Conservation (phyloP, 30 jellyfish, hydroid and myxozoan genomes). For the Clytia hemisphaerica region DNA sequence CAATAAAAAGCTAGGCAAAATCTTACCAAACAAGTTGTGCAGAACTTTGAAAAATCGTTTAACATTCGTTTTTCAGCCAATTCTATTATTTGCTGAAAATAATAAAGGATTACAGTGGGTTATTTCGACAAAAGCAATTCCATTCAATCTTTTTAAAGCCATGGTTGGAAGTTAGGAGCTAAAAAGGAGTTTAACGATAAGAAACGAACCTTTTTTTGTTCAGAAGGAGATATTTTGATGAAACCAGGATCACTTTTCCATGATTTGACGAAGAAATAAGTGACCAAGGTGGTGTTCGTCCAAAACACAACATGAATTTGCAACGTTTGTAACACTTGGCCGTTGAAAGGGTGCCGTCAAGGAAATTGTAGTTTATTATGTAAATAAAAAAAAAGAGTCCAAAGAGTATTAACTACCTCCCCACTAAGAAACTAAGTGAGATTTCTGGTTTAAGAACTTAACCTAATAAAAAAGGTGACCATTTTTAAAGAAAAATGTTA, state of each 20-base stretch:
- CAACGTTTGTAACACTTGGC: no score
- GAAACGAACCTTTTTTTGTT: conserved; percentile 62
- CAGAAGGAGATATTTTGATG: conserved; percentile 60
- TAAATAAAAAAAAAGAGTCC: no score
- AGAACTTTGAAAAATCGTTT: conserved; percentile 69
- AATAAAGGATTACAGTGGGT: neutral
- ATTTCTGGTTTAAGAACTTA: no score
- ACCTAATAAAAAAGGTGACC: no score
- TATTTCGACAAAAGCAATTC: no score
- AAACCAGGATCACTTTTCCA: conserved; percentile 84
- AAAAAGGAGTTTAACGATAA: neutral
- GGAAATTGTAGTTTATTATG: no score
- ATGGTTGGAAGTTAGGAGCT: no score
- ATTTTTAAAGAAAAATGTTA: neutral
- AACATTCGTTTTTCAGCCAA: conserved; percentile 80
- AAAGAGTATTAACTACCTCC: no score
- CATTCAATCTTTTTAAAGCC: no score
- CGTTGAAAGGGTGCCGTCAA: no score
- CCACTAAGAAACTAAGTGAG: no score
- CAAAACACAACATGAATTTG: conserved; percentile 42
- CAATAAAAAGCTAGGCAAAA: no score
- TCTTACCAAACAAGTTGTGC: conserved; percentile 89
- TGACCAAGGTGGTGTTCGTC: conserved; percentile 49
- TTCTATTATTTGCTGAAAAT: conserved; percentile 59
- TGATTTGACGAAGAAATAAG: conserved; percentile 57